Conservation (phyloP, 2,888 invertebrate species). For the Tuta absoluta region DNA sequence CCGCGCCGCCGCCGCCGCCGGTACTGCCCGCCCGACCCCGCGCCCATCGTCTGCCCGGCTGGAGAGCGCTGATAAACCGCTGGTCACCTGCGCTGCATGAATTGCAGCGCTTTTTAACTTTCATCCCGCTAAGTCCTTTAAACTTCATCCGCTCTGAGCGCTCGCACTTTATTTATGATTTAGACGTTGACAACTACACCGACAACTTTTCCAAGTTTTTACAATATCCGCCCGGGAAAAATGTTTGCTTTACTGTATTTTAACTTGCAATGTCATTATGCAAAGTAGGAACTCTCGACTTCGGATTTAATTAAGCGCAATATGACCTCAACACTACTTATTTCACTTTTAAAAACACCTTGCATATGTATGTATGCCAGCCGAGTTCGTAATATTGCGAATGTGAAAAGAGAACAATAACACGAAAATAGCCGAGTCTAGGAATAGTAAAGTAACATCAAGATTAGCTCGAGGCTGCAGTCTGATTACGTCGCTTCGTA, state of each 20-base stretch:
- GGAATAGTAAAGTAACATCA: slow-evolving; percentile 59
- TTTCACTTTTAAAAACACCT: slow-evolving; percentile 27
- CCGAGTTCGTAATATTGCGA: slow-evolving; percentile 48
- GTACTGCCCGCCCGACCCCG: slow-evolving; percentile 34
- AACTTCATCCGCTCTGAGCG: slow-evolving; percentile 74
- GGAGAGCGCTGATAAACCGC: slow-evolving; percentile 73
- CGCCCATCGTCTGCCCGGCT: slow-evolving; percentile 46
- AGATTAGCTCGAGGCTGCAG: slow-evolving; percentile 75
- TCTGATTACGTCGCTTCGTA: slow-evolving; percentile 70
- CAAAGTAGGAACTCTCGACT: slow-evolving; percentile 43
- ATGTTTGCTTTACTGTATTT: slow-evolving; percentile 41
- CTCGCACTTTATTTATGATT: slow-evolving; percentile 74
- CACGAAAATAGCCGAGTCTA: slow-evolving; percentile 55
- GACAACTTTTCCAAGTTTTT: slow-evolving; percentile 58
- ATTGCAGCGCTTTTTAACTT: slow-evolving; percentile 80
- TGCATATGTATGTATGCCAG: slow-evolving; percentile 32
- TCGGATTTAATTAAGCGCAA: slow-evolving; percentile 46
- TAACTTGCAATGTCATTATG: slow-evolving; percentile 51
- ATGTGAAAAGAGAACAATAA: slow-evolving; percentile 66
- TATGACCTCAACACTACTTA: slow-evolving; percentile 30
- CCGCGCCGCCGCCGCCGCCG: slow-evolving; percentile 32
- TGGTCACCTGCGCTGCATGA: slow-evolving; percentile 80
- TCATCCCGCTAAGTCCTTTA: slow-evolving; percentile 72
- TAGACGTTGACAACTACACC: slow-evolving; percentile 66
- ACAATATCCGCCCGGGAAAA: slow-evolving; percentile 50